These are phyloP conservation scores for Sebastolobus altivelis DNA, from an alignment of 2,797 vertebrate genomes.

Conservation along the genomic window DNA sequence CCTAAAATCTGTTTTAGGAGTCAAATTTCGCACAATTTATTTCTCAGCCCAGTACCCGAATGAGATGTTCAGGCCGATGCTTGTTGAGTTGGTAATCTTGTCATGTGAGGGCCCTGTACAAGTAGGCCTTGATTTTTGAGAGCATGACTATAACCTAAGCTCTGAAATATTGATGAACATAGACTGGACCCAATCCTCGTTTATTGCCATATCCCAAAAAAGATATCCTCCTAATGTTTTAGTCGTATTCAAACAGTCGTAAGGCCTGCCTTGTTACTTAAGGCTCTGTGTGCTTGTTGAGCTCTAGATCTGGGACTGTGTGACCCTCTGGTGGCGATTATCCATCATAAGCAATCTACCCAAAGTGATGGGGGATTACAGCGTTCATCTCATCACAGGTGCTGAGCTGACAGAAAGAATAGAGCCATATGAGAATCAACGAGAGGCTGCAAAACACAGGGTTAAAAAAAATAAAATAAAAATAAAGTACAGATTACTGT, in stretches of 20 bases:
- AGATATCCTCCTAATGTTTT: not conserved
- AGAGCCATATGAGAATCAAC: slow-evolving; percentile 11
- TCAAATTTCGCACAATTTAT: slow-evolving; percentile 21
- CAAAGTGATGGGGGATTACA: slow-evolving; percentile 42
- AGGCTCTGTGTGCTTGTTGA: slow-evolving; percentile 39
- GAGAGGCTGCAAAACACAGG: slow-evolving; percentile 32
- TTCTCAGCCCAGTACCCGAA: slow-evolving; percentile 50
- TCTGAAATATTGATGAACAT: slow-evolving; percentile 3
- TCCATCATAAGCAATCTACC: slow-evolving; percentile 43
- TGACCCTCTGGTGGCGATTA: slow-evolving; percentile 41
- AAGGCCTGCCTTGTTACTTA: slow-evolving; percentile 30
- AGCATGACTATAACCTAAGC: not conserved
- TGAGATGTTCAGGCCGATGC: slow-evolving; percentile 30
- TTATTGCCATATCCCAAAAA: not conserved
- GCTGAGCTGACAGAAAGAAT: slow-evolving; percentile 45
- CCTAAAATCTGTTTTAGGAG: slow-evolving; percentile 59
- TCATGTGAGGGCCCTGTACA: slow-evolving; percentile 8
- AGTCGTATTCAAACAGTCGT: not conserved
- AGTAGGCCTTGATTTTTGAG: not conserved
- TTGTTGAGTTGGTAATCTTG: slow-evolving; percentile 2
- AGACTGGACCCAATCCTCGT: not conserved
- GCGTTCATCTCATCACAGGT: slow-evolving; percentile 57
- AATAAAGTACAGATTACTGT: slow-evolving; percentile 35
- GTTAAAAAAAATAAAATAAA: slow-evolving; percentile 11
- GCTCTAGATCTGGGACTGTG: slow-evolving; percentile 8